A percentile compares a stretch with the other conserved stretches of the same genome.
These are phyloP conservation scores for Hecatera dysodea DNA, from an alignment of 2,888 invertebrate species.

Conservation along the genomic window DNA sequence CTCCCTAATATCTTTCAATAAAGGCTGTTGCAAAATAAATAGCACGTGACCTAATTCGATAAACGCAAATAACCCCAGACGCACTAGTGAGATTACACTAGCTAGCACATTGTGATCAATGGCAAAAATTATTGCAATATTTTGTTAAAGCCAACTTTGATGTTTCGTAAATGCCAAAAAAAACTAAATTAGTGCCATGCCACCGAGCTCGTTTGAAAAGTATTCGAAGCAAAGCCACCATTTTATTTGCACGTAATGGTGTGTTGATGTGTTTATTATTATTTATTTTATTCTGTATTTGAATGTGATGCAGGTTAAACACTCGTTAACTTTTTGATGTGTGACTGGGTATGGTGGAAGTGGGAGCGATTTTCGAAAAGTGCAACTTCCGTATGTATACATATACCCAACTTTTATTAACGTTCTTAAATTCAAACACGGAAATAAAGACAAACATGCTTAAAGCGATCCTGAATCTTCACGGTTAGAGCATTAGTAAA, in stretches of 20 bases:
- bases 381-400: background rate
- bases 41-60: background rate
- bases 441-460: too few species aligned
- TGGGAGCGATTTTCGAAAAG: constrained; percentile 12
- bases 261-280: constrained; percentile 66
- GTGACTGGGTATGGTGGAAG: constrained; percentile 22
- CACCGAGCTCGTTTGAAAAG: constrained; percentile 31
- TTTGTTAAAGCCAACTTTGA: constrained; percentile 46
- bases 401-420: too few species aligned
- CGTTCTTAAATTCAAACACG: too few species aligned
- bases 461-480: too few species aligned
- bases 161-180: constrained; percentile 32
- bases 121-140: constrained; percentile 29
- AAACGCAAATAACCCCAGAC: background rate
- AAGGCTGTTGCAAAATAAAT: too few species aligned
- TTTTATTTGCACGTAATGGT: constrained; percentile 60
- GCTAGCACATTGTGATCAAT: too few species aligned
- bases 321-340: constrained; percentile 67
- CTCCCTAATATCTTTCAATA: too few species aligned
- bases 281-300: constrained; percentile 69
- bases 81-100: constrained; percentile 11
- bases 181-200: constrained; percentile 57
- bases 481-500: too few species aligned
- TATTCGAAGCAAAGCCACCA: constrained; percentile 44
- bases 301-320: constrained; percentile 62